These are phyloP conservation scores for Alsophila aescularia DNA, from an alignment of 2,888 invertebrate species.

Conservation along the genomic window DNA sequence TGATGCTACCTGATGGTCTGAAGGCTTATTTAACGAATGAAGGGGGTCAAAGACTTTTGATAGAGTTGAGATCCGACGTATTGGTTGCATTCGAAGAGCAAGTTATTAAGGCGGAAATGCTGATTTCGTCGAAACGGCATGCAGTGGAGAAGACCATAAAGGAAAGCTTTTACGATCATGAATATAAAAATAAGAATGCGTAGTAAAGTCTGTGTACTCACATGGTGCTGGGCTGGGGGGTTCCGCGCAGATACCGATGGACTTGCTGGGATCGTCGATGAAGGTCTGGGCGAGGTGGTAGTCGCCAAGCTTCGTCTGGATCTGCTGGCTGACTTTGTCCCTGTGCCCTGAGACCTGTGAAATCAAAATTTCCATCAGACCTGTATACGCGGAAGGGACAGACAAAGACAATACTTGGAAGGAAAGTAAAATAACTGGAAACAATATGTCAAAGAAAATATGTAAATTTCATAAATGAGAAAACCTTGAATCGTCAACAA, in stretches of 20 bases:
- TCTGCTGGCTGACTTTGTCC: slow-evolving; percentile 88
- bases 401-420: background rate
- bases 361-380: background rate
- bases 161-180: no score
- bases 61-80: background rate
- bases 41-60: background rate
- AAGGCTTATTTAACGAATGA: background rate
- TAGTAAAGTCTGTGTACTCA: slow-evolving; percentile 56
- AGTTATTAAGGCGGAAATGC: background rate
- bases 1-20: background rate
- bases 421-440: background rate
- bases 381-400: background rate
- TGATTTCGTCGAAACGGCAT: background rate
- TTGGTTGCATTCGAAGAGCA: background rate
- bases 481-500: slow-evolving; percentile 6
- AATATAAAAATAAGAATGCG: background rate
- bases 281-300: slow-evolving; percentile 87
- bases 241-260: slow-evolving; percentile 89
- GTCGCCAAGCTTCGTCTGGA: slow-evolving; percentile 89
- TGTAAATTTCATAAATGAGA: background rate
- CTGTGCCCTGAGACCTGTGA: slow-evolving; percentile 86
- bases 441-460: background rate
- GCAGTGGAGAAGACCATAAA: background rate
- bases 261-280: slow-evolving; percentile 86
- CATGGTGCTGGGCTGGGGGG: slow-evolving; percentile 87